Percentiles rank a stretch among this genome's conserved stretches.
Evolutionary conservation across 2,888 invertebrate species (phyloP).

Genomic region (Clistopyga incitator): DNA sequence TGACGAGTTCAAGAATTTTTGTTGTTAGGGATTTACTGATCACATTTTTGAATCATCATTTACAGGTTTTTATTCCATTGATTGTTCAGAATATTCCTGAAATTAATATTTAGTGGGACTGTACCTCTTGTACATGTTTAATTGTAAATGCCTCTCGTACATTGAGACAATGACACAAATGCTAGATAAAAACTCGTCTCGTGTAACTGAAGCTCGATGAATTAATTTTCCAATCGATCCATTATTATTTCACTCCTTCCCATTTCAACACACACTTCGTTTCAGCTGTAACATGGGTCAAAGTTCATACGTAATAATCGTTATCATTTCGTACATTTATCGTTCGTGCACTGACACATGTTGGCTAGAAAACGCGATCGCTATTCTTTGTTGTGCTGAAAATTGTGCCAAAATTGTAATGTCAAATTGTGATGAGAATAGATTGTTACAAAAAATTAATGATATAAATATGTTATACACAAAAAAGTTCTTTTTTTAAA

Average conservation of each 20-base stretch:
- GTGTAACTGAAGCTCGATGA: not conserved
- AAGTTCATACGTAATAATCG: constrained; percentile 22
- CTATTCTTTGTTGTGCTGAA: not conserved
- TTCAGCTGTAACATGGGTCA: not conserved
- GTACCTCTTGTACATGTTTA: not conserved
- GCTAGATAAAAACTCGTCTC: constrained; percentile 38
- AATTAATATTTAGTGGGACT: too few relatives aligned
- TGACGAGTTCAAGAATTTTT: too few relatives aligned
- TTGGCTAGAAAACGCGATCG: not conserved
- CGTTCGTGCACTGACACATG: constrained; percentile 2
- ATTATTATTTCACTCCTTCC: constrained; percentile 12
- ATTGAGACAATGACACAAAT: not conserved
- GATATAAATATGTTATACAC: too few relatives aligned
- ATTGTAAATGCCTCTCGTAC: constrained; percentile 46
- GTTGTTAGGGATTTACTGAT: too few relatives aligned
- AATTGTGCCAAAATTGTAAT: too few relatives aligned
- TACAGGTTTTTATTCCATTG: too few relatives aligned
- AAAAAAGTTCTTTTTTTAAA: too few relatives aligned
- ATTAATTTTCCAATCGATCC: constrained; percentile 5
- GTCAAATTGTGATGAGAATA: too few relatives aligned
- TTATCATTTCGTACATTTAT: constrained; percentile 6
- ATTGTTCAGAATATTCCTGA: too few relatives aligned
- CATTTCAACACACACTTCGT: not conserved
- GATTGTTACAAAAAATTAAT: too few relatives aligned
- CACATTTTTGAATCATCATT: too few relatives aligned